phyloP scores from a whole-genome alignment of 2,113 vertebrate genomes.

The Myiozetetes cayanensis region DNA sequence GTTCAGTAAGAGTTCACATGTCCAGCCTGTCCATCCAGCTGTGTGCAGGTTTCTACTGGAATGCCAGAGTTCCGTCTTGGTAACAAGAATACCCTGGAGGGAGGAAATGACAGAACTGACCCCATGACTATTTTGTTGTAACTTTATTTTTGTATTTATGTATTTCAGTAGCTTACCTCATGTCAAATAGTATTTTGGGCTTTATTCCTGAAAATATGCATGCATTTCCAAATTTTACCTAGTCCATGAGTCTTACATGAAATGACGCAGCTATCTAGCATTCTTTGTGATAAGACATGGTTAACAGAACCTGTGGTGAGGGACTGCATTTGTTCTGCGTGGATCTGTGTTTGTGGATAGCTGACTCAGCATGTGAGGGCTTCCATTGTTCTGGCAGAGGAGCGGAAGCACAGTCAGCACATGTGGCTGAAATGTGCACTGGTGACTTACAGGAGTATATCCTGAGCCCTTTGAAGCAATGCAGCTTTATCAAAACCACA shows the following conservation, averaged over 20 bases:
- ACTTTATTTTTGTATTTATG: not conserved
- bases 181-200: not conserved
- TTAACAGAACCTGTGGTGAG: not conserved
- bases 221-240: not conserved
- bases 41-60: not conserved
- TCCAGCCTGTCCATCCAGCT: not conserved
- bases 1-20: not conserved
- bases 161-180: not conserved
- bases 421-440: constrained; percentile 35
- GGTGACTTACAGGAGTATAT: not conserved
- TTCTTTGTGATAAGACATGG: not conserved
- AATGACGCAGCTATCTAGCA: not conserved
- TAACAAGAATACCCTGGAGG: not conserved
- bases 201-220: not conserved
- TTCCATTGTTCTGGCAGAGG: constrained; percentile 25
- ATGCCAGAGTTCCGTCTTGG: not conserved
- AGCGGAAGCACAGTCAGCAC: constrained; percentile 38
- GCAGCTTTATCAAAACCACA: not conserved
- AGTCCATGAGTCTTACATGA: rapidly evolving
- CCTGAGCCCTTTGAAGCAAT: constrained; percentile 6
- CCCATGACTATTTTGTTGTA: not conserved
- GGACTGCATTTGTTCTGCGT: rapidly evolving
- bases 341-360: not conserved
- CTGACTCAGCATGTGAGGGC: not conserved
- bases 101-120: not conserved